A percentile compares a stretch with the other conserved stretches of the same genome.
phyloP scores from a whole-genome alignment of 2,888 invertebrate genomes.

The Nemurella pictetii region DNA sequence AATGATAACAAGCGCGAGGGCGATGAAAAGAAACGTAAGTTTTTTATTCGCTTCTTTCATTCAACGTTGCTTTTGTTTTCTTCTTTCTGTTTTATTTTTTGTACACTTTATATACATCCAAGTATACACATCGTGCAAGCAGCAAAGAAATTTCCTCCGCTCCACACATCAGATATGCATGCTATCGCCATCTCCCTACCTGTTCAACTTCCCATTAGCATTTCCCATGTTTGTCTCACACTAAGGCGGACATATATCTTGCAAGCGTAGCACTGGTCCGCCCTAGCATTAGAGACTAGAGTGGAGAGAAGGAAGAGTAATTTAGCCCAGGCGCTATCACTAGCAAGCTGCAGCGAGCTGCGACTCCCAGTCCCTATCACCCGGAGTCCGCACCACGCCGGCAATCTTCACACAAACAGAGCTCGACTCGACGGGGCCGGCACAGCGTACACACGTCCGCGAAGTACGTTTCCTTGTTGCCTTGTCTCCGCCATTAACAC shows the following conservation, averaged over 20 bases:
- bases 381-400: not conserved
- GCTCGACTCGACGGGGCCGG: not conserved
- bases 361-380: not conserved
- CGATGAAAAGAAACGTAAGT: constrained; percentile 13
- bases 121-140: not conserved
- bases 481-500: constrained; percentile 17
- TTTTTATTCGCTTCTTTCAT: not conserved
- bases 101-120: not conserved
- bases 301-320: not conserved
- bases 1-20: not conserved
- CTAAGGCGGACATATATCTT: constrained; percentile 2
- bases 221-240: constrained; percentile 8
- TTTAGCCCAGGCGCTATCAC: not conserved
- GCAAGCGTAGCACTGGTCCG: not conserved
- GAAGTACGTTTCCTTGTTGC: constrained; percentile 21
- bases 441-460: not conserved
- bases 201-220: constrained; percentile 6
- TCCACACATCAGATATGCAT: not conserved
- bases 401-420: not conserved
- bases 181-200: constrained; percentile 5
- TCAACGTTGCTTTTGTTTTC: constrained; percentile 7
- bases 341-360: not conserved
- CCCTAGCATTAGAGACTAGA: not conserved
- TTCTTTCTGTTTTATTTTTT: not conserved
- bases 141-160: not conserved